Conservation (phyloP, 1,140 invertebrate genomes). For the Drosophila repletoides region DNA sequence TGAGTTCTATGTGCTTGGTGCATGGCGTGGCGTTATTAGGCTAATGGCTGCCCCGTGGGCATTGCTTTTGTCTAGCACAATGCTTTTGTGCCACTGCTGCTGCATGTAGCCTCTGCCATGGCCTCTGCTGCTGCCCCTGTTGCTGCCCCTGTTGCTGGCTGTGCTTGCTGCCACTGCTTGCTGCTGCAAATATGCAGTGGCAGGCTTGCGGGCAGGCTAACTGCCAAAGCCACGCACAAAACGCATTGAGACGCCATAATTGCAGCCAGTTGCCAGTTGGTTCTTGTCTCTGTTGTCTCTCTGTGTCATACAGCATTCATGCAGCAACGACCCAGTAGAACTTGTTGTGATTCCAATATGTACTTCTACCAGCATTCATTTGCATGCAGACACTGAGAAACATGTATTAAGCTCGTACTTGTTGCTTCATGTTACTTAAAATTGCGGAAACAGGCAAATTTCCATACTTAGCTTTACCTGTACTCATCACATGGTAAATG, state of each 20-base stretch:
- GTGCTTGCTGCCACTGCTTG: neutral
- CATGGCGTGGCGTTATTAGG: constrained; percentile 69
- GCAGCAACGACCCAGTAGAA: too few relatives aligned
- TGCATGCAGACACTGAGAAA: too few relatives aligned
- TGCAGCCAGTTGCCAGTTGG: constrained; percentile 63
- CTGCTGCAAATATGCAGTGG: constrained; percentile 63
- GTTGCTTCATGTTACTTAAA: too few relatives aligned
- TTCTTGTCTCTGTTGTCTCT: constrained; percentile 38
- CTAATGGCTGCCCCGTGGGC: constrained; percentile 76
- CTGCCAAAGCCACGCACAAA: constrained; percentile 77
- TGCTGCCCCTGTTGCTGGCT: neutral
- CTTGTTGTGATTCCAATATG: too few relatives aligned
- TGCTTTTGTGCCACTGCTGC: constrained; percentile 53
- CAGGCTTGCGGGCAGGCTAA: constrained; percentile 54
- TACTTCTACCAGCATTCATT: too few relatives aligned
- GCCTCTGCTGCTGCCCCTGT: constrained; percentile 4
- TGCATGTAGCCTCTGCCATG: neutral
- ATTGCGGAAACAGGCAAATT: too few relatives aligned
- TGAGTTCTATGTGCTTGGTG: constrained; percentile 35
- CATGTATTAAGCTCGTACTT: too few relatives aligned
- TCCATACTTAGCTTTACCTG: too few relatives aligned
- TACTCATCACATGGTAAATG: too few relatives aligned
- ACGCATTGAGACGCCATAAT: constrained; percentile 77
- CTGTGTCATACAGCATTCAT: constrained; percentile 28
- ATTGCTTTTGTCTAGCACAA: constrained; percentile 76